phyloP scores from a whole-genome alignment of 2,888 invertebrate genomes.

The Luffia ferchaultella region DNA sequence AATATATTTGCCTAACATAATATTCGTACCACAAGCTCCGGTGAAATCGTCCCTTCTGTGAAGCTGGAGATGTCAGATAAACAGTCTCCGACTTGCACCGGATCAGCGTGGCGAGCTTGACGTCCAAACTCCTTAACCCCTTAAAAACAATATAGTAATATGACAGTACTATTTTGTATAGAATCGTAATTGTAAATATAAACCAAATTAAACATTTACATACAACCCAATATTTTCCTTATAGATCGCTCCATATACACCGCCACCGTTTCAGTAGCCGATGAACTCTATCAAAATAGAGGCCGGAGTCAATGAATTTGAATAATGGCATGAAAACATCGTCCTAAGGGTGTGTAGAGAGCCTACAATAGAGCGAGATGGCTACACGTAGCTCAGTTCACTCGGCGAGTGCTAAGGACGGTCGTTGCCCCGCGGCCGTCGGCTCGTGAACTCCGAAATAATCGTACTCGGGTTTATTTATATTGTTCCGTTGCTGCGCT shows the following conservation, averaged over 20 bases:
- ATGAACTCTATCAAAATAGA: constrained; percentile 7
- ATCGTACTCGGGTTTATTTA: constrained; percentile 39
- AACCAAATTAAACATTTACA: no score
- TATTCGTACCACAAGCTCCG: no score
- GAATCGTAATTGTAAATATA: no score
- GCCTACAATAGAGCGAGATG: constrained; percentile 41
- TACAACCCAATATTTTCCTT: background rate
- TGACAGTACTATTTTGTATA: no score
- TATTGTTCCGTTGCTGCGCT: constrained; percentile 11
- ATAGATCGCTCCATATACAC: background rate
- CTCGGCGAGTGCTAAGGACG: constrained; percentile 58
- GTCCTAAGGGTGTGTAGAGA: constrained; percentile 3
- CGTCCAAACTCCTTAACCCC: no score
- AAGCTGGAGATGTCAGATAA: no score
- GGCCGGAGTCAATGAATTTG: constrained; percentile 26
- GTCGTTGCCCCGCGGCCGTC: constrained; percentile 59
- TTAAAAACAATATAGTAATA: no score
- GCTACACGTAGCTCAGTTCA: constrained; percentile 35
- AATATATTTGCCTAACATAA: no score
- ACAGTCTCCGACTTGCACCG: no score
- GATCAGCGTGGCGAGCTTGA: no score
- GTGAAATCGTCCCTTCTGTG: no score
- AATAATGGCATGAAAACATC: constrained; percentile 27
- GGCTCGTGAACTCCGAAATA: constrained; percentile 61
- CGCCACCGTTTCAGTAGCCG: background rate